Evolutionary conservation across 2,797 vertebrate genomes (phyloP), one percentile per base, ranked within the genome.

Genomic region (Eulemur coronatus): DNA sequence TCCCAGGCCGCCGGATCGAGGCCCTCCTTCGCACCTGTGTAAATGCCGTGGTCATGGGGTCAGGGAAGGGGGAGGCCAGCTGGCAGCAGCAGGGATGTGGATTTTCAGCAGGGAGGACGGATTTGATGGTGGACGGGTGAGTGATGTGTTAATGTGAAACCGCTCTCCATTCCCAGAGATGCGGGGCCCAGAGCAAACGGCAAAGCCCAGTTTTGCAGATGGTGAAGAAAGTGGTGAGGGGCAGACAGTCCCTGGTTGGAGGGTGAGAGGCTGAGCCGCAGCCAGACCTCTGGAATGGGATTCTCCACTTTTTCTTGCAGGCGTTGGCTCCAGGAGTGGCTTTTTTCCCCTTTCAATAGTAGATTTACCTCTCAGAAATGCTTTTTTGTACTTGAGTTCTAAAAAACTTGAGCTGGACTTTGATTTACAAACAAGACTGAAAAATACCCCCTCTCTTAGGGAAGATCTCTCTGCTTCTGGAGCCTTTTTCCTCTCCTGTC

Each of bases 11-110:
- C 96, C 38, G 91, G 95, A 97, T 95, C 91, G 7, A 17, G 80
- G 78, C 86, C 84, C 89, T 73, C 69, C 95, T 79, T 48, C 81
- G 97, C 98, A 99, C 98, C 98, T 99, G 99, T 99, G 98, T 98
- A 98, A 99, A 98, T 98, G 98, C 95, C 73, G 97, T 97, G 98
- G 93, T 91, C 91, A 2, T 78, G 97, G 95, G 98, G 97, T 98
- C 97, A 97, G 90, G 63, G 76, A 96, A 95, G 93, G 97, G 97
- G 97, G 97, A 98, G 79, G 57, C 2, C 0, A 76, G 46, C 84
- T 57, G 67, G 91, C 80, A 82, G 43, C 59, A 84, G 38, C 38
- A 35, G 87, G 80, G 93, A 70, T 84, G 95, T 85, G 91, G 86
- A 17, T 84, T 92, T 96, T 94, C 94, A 63, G 30, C 10, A 84